Conservation (phyloP, 64 coral and sea anemone genomes). For the Porites lutea region DNA sequence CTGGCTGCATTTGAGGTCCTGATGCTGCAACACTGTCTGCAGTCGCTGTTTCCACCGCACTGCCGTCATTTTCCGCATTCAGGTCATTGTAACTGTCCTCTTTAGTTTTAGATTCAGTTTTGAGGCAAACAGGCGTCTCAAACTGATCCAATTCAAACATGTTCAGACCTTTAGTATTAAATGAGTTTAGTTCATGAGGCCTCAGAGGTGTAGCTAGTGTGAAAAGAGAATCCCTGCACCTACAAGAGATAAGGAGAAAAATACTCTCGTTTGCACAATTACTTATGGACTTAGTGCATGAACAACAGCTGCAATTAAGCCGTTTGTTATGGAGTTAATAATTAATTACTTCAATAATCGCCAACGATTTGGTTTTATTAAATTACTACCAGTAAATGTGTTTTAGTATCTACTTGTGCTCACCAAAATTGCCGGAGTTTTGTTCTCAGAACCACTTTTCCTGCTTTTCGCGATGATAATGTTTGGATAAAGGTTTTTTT, state of each 20-base stretch:
- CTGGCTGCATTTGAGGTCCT: slow-evolving; percentile 52
- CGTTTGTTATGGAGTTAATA: no score
- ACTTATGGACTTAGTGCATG: no score
- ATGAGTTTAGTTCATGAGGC: slow-evolving; percentile 70
- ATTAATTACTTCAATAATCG: no score
- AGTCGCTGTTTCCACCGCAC: background rate
- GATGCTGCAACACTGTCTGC: background rate
- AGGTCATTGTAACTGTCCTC: background rate
- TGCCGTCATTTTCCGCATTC: slow-evolving; percentile 9
- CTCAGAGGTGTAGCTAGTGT: slow-evolving; percentile 70
- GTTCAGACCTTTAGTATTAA: slow-evolving; percentile 70
- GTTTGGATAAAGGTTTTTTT: no score
- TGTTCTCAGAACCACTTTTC: no score
- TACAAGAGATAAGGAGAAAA: slow-evolving; percentile 22
- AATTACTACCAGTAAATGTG: no score
- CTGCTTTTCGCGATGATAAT: no score
- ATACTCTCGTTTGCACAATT: background rate
- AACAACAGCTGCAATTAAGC: no score
- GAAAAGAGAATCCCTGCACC: slow-evolving; percentile 74
- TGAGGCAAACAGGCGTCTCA: background rate
- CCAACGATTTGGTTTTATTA: no score
- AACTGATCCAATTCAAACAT: background rate
- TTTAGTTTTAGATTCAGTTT: slow-evolving; percentile 6
- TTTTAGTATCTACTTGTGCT: no score
- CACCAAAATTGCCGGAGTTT: no score